Conservation (phyloP, 1,140 invertebrate genomes). For the Pantala flavescens region DNA sequence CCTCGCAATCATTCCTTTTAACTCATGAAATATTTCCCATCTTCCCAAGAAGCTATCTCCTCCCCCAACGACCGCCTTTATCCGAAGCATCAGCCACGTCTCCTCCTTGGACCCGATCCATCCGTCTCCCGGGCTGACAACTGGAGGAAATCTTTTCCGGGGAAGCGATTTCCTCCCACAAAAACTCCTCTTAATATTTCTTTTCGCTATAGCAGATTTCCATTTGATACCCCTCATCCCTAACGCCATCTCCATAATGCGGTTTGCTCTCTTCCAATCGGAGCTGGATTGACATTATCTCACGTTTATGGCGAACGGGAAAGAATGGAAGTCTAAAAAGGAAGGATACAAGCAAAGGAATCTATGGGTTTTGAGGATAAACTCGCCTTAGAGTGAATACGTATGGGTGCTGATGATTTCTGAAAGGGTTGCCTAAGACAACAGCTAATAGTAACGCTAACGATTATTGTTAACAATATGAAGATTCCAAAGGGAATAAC, state of each 20-base stretch:
- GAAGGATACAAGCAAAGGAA: no score
- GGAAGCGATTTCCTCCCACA: neutral
- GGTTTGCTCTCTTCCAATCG: neutral
- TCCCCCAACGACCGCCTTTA: neutral
- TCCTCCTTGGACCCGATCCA: neutral
- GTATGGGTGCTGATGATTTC: no score
- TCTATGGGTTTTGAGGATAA: no score
- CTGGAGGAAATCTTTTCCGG: slow-evolving; percentile 4
- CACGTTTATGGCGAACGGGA: no score
- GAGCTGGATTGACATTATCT: no score
- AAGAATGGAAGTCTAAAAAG: no score
- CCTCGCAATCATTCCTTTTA: neutral
- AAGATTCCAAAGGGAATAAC: no score
- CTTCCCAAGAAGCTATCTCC: neutral
- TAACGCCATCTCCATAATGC: neutral
- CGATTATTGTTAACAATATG: no score
- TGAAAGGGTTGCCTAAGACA: no score
- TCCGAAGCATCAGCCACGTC: neutral
- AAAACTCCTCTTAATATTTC: neutral
- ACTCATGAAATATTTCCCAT: neutral
- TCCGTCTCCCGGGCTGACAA: neutral
- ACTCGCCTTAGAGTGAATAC: no score
- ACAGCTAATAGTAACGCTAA: no score
- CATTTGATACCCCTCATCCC: neutral
- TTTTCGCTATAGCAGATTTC: neutral